These are phyloP conservation scores for Gambusia affinis DNA, from an alignment of 2,113 vertebrate species.

Conservation along the genomic window DNA sequence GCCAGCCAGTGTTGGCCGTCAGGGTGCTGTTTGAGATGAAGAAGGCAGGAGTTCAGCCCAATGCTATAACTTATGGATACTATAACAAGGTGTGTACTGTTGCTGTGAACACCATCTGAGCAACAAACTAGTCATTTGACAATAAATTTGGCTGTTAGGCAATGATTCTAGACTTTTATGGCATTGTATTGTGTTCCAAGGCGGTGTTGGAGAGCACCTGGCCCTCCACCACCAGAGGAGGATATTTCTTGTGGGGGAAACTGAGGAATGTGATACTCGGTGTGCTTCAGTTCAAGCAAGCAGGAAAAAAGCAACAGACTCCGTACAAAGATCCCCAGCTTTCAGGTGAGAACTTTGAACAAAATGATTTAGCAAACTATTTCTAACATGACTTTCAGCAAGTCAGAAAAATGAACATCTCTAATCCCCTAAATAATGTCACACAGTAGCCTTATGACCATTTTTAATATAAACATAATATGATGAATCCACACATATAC, in stretches of 20 bases:
- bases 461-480: background rate
- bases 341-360: slow-evolving; percentile 82
- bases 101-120: background rate
- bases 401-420: background rate
- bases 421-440: background rate
- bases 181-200: slow-evolving; percentile 64
- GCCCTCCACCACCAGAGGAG: slow-evolving; percentile 95
- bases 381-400: background rate
- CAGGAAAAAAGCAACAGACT: slow-evolving; percentile 84
- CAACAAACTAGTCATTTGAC: background rate
- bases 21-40: slow-evolving; percentile 97
- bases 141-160: background rate
- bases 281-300: slow-evolving; percentile 92
- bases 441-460: background rate
- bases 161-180: background rate
- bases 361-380: background rate
- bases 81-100: slow-evolving; percentile 89
- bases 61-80: slow-evolving; percentile 98
- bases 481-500: background rate
- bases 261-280: slow-evolving; percentile 93
- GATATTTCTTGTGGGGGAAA: slow-evolving; percentile 96
- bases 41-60: slow-evolving; percentile 95
- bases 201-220: slow-evolving; percentile 98
- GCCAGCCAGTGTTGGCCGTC: slow-evolving; percentile 95
- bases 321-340: slow-evolving; percentile 79